Base-by-base conservation (phyloP, 2,113 vertebrate genomes). In the Sciurus niger region DNA sequence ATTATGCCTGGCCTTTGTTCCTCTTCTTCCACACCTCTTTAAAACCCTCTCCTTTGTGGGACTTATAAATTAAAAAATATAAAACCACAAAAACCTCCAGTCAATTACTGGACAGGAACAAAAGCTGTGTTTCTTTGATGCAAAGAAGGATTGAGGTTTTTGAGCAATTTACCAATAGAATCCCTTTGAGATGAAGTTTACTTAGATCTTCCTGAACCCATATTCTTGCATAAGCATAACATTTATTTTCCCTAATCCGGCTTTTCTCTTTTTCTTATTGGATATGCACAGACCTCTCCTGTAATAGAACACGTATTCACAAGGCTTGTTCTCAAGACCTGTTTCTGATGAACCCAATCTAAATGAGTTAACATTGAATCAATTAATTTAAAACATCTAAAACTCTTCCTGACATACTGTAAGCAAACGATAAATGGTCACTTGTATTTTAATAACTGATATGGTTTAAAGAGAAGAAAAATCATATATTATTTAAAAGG, bases 391-490 rank as follows among this genome's bases (percentile, higher is more conserved):
- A 87, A 89, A 48, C 3, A 32, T 72, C 28, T 78, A 86, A 78
- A 82, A n/a, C 40, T 37, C 72, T 11, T 32, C 0, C n/a, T 65
- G 32, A 53, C 2, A 12, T 6, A 28, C n/a, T 48, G 9, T 48
- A 89, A 90, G 30, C 20, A 82, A 20, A 63, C 34, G 70, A 20
- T 88, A 72, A 67, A 46, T 85, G 5, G 17, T 77, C 82, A 32
- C 34, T 40, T 51, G 28, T 70, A 90, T 73, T 95, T 82, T 74
- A 70, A 80, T 87, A 55, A 85, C 74, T 74, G 18, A 58, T 92
- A n/a, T 28, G 65, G 13, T 14, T 48, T 72, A 84, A 84, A 30
- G 11, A 79, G 28, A 86, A n/a, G 8, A 30, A 94, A 11, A 84
- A 85, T 43, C 11, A 30, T 25, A 40, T 48, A 24, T 67, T 25